Conservation (phyloP, 2,888 invertebrate species). For the Polydrusus cervinus region DNA sequence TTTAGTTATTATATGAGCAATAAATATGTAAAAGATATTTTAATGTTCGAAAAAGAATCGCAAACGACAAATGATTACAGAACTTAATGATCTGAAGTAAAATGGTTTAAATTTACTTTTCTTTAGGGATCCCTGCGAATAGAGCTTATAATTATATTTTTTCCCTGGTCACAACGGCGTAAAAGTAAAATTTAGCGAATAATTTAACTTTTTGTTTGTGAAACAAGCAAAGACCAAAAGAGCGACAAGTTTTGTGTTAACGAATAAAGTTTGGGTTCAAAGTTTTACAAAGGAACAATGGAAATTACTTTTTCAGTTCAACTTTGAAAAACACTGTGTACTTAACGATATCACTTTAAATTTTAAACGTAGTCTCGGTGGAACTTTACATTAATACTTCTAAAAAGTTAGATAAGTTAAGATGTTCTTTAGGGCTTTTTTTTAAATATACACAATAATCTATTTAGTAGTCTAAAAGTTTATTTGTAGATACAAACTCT, state of each 20-base stretch:
- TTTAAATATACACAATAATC: neutral
- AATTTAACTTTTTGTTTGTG: constrained; percentile 50
- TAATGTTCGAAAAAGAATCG: too few species aligned
- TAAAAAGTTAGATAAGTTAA: neutral
- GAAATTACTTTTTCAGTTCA: constrained; percentile 24
- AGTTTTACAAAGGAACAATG: constrained; percentile 12
- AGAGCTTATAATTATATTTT: constrained; percentile 2
- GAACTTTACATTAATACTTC: constrained; percentile 2
- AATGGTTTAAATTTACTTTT: neutral
- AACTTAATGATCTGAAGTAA: too few species aligned
- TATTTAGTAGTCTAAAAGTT: neutral
- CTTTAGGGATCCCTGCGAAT: neutral
- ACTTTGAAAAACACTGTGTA: constrained; percentile 6
- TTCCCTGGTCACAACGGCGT: constrained; percentile 12
- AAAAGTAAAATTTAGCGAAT: constrained; percentile 39
- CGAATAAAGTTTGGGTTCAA: constrained; percentile 36
- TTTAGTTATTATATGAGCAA: too few species aligned
- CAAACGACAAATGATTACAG: too few species aligned
- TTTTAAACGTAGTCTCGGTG: neutral
- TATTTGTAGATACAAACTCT: too few species aligned
- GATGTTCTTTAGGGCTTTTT: neutral
- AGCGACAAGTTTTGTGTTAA: constrained; percentile 46
- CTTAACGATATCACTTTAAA: constrained; percentile 3
- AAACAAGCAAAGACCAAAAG: constrained; percentile 45
- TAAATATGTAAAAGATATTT: too few species aligned